These are phyloP conservation scores for Caenorhabditis tropicalis DNA, from an alignment of 1,140 invertebrate species.

Conservation along the genomic window DNA sequence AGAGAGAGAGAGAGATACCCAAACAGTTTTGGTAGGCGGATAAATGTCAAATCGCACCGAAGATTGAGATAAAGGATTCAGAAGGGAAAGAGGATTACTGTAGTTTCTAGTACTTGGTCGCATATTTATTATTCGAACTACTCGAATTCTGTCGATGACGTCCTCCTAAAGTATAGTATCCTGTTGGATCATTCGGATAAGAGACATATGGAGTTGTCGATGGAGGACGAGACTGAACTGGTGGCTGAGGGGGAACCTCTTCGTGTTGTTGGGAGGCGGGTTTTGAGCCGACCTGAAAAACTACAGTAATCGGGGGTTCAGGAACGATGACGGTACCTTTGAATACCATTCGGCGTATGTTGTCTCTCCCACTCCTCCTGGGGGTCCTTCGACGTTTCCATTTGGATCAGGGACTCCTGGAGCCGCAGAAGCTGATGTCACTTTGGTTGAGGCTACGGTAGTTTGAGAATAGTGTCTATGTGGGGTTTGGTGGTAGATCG, in stretches of 20 bases:
- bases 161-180: conserved; percentile 69
- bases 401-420: conserved; percentile 13
- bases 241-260: conserved; percentile 3
- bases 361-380: conserved; percentile 68
- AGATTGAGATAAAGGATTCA: not conserved
- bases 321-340: no score
- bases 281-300: conserved; percentile 48
- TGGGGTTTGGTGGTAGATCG: conserved; percentile 59
- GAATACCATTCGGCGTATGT: conserved; percentile 69
- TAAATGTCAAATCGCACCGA: not conserved
- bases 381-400: conserved; percentile 50
- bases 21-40: not conserved
- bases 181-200: conserved; percentile 68
- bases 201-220: conserved; percentile 60
- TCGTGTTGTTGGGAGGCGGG: conserved; percentile 50
- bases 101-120: not conserved
- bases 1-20: not conserved
- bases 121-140: conserved; percentile 21
- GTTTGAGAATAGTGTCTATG: conserved; percentile 54
- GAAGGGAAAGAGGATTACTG: not conserved
- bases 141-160: conserved; percentile 61
- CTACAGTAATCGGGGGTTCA: no score
- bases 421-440: not conserved
- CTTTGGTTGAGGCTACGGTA: conserved; percentile 56
- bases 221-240: conserved; percentile 13